Percentiles rank a stretch among this genome's conserved stretches.
phyloP scores from a whole-genome alignment of 1,140 invertebrate genomes.

The Homarus americanus region DNA sequence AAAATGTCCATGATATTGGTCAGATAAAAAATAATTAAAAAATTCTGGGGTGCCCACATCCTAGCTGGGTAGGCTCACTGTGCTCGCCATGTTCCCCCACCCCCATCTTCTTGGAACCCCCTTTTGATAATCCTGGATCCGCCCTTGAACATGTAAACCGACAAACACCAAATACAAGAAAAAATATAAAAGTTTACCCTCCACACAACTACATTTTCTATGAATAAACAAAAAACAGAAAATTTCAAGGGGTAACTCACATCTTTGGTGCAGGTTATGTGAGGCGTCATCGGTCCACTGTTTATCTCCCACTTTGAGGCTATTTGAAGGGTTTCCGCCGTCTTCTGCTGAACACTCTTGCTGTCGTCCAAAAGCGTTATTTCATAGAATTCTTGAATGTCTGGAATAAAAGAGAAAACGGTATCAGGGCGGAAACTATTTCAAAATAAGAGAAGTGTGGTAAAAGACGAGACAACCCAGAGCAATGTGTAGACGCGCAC shows the following conservation, averaged over 20 bases:
- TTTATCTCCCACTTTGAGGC: constrained; percentile 95
- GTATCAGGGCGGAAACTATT: background rate
- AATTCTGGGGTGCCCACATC: no score
- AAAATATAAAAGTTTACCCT: no score
- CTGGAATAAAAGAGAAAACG: constrained; percentile 82
- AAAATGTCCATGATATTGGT: no score
- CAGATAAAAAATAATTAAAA: no score
- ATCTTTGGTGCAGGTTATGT: constrained; percentile 79
- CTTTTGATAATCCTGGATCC: no score
- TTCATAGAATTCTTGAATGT: constrained; percentile 99
- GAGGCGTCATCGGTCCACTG: constrained; percentile 81
- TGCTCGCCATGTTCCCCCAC: no score
- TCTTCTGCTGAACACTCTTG: constrained; percentile 96
- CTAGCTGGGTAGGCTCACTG: no score
- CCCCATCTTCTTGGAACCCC: no score
- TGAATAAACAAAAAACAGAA: no score
- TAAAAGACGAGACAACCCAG: background rate
- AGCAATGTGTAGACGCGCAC: background rate
- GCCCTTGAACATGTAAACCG: no score
- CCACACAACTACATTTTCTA: no score
- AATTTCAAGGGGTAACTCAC: constrained; percentile 24
- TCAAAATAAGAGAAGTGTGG: background rate
- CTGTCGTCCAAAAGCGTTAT: constrained; percentile 96
- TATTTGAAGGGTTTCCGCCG: constrained; percentile 95
- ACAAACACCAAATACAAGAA: no score